Evolutionary conservation across 53 echinoderm and acorn worm genomes (phyloP), one percentile per base, ranked within the genome.

Genomic region (Crossaster papposus): DNA sequence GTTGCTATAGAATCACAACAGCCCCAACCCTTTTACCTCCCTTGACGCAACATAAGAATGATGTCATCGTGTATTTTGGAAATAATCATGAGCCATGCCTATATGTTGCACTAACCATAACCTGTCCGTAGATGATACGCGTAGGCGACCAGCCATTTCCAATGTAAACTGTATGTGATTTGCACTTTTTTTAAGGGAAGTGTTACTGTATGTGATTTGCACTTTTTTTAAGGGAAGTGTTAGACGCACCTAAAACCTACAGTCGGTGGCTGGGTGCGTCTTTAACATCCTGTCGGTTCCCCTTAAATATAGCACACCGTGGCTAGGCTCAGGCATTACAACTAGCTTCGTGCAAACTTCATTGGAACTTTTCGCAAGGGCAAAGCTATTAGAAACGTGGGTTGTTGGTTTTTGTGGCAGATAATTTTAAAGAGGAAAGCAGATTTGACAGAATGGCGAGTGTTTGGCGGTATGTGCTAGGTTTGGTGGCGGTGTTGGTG

Each of bases 401-500:
- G n/a, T n/a, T n/a, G n/a, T n/a, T 10, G 50, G 14, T 58, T 20
- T 58, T 58, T 58, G 12, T 15, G 17, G 58, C 58, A 44, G 44
- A 44, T 5, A 44, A 44, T 44, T 44, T 44, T 9, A 44, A 44
- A 9, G 44, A 44, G 44, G 44, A 44, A 44, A 7, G 6, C 44
- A 44, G 44, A 7, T 9, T 44, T 44, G 0, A 20, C 53, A 80
- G 30, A 30, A 80, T 80, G 80, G 80, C 80, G 58, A 55, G 12
- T 80, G 32, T 62, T 30, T 5, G 55, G 33, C 28, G 35, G 58
- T 51, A n/a, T 82, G 17, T 38, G 26, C 26, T 82, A 22, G 64
- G 65, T 26, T 15, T 72, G 51, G 52, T 83, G 84, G 54, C 54
- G 71, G 17, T 72, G 54, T 2, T 72, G 70, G 36, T 32, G 83